Percentiles rank a stretch among this genome's conserved stretches.
These are phyloP conservation scores for Dysdera silvatica DNA, from an alignment of 1,140 invertebrate genomes.

Conservation along the genomic window DNA sequence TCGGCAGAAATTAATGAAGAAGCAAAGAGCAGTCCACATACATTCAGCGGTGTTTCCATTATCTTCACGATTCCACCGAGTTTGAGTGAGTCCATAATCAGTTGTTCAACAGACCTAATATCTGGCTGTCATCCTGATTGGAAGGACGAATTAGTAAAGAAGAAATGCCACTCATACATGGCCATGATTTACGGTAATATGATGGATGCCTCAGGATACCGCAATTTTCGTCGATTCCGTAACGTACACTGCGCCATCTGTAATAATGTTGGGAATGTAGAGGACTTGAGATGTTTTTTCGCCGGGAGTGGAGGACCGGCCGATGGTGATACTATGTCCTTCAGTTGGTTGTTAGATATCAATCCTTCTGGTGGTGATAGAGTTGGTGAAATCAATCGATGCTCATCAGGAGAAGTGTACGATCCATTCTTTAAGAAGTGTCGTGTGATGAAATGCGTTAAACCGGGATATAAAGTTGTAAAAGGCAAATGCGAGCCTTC, in stretches of 20 bases:
- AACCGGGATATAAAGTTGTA: no score
- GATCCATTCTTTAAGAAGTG: constrained; percentile 52
- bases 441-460: constrained; percentile 41
- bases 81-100: neutral
- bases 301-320: constrained; percentile 33
- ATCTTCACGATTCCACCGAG: constrained; percentile 1
- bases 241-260: constrained; percentile 55
- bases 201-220: constrained; percentile 42
- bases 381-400: constrained; percentile 42
- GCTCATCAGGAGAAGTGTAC: constrained; percentile 40
- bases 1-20: no score
- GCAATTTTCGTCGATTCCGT: no score
- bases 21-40: no score
- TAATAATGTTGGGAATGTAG: constrained; percentile 44
- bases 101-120: constrained; percentile 10
- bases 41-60: constrained; percentile 14
- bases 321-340: constrained; percentile 43
- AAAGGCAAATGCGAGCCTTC: no score
- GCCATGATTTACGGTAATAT: neutral
- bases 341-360: constrained; percentile 51
- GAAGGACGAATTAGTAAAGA: neutral
- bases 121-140: neutral
- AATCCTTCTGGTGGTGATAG: constrained; percentile 36
- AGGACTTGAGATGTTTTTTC: constrained; percentile 41
- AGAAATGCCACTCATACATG: constrained; percentile 24